Evolutionary conservation across 2,888 invertebrate species (phyloP).

Genomic region (Atethmia centrago): DNA sequence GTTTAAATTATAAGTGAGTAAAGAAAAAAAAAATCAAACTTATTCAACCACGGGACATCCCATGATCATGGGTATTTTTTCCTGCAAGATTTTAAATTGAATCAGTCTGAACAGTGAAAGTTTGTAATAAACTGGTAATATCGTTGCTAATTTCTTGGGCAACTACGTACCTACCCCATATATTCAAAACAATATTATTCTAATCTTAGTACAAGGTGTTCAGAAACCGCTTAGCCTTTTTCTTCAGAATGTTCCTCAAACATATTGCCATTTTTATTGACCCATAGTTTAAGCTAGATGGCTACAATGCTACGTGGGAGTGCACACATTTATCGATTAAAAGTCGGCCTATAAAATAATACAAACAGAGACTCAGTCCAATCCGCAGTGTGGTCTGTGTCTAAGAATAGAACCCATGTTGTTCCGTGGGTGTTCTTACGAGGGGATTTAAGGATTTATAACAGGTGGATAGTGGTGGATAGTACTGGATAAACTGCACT

Average conservation of each 20-base stretch:
- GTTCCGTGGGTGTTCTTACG: conserved; percentile 51
- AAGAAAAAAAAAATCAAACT: too few relatives aligned
- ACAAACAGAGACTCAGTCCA: conserved; percentile 19
- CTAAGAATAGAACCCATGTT: conserved; percentile 47
- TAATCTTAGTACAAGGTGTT: not conserved
- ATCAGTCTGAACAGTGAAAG: not conserved
- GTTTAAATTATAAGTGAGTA: too few relatives aligned
- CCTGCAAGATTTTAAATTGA: not conserved
- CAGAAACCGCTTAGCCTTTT: not conserved
- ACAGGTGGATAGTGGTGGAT: conserved; percentile 14
- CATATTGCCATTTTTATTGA: conserved; percentile 37
- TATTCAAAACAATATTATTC: not conserved
- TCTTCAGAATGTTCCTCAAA: not conserved
- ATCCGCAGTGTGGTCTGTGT: conserved; percentile 36
- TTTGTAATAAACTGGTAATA: not conserved
- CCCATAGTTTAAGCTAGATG: conserved; percentile 26
- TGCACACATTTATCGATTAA: conserved; percentile 60
- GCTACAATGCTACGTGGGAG: conserved; percentile 46
- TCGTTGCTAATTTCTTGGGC: not conserved
- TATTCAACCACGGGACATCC: too few relatives aligned
- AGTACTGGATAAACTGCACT: conserved; percentile 29
- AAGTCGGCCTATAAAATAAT: conserved; percentile 54
- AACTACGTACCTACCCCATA: not conserved
- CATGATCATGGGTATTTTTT: too few relatives aligned
- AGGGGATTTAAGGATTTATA: conserved; percentile 49